Percentiles rank a stretch among this genome's conserved stretches.
phyloP scores from a whole-genome alignment of 1,140 invertebrate species.

The Brachionus angularis region DNA sequence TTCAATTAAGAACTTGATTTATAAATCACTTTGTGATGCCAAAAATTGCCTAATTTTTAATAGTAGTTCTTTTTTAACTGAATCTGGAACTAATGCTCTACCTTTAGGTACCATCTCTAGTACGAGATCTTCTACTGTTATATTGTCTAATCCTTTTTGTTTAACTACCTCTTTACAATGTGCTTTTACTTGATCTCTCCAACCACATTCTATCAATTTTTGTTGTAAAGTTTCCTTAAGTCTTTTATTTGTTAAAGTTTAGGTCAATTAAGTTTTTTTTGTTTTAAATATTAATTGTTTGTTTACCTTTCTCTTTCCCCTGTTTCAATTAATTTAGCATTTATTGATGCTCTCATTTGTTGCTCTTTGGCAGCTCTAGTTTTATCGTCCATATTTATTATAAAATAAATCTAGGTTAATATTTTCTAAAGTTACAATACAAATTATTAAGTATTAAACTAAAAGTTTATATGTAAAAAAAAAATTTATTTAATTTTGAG shows the following conservation, averaged over 20 bases:
- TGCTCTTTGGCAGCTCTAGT: constrained; percentile 25
- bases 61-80: constrained; percentile 79
- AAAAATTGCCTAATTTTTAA: constrained; percentile 72
- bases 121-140: constrained; percentile 76
- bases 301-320: constrained; percentile 38
- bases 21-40: constrained; percentile 50
- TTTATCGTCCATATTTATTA: constrained; percentile 31
- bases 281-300: not conserved
- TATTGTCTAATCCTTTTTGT: constrained; percentile 68
- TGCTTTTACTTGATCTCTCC: constrained; percentile 78
- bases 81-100: constrained; percentile 74
- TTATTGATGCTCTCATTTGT: constrained; percentile 43
- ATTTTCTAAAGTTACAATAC: constrained; percentile 11
- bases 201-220: constrained; percentile 79
- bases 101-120: constrained; percentile 75
- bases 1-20: too few relatives aligned
- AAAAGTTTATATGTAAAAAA: too few relatives aligned
- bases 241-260: not conserved
- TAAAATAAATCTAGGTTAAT: not conserved
- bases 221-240: constrained; percentile 70
- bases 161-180: constrained; percentile 74
- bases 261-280: not conserved
- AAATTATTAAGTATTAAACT: too few relatives aligned
- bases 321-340: constrained; percentile 44
- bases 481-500: too few relatives aligned